Evolutionary conservation across 2,888 invertebrate species (phyloP), one percentile per base, ranked within the genome.

Genomic region (Cordilura impudica): DNA sequence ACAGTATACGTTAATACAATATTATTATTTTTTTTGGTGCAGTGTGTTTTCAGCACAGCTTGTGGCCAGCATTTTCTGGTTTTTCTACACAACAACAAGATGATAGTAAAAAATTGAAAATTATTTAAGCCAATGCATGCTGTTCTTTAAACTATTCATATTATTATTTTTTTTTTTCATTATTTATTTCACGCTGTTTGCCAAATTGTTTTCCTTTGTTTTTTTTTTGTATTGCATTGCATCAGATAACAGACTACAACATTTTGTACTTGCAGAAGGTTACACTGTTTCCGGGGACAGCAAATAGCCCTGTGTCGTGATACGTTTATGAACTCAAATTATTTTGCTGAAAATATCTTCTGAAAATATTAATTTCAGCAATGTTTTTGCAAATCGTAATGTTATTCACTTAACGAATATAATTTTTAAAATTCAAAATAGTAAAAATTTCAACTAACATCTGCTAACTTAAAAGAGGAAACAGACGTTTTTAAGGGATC

Each of bases 111-210:
- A 66, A 76, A 77, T 80, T 45, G 31, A 71, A 79, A 75, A 71
- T 66, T 56, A 67, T 71, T 75, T 23, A 58, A 67, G 19, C 70
- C 47, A 54, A 58, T 49, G 53, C 69, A 56, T 66, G 73, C 77
- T 77, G 73, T 73, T 81, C 43, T 39, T 56, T 47, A 49, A n/a
- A 58, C 39, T 45, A 47, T 67, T 45, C 58, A 74, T 63, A 16
- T 61, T 75, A 47, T 51, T 45, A 14, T 31, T 45, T 54, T 49
- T n/a, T 23, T 31, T 29, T 39, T 10, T 16, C 26, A 29, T 51
- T 35, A 45, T 54, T 63, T n/a, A 26, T 72, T 70, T 80, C 76
- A 69, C 21, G 80, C 76, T 80, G 80, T 76, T 76, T 73, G 69
- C 69, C 76, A 80, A 76, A 75, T 80, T 75, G 72, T 73, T 80